Evolutionary conservation across 2,113 vertebrate species (phyloP).

Genomic region (Syngnathus scovelli): DNA sequence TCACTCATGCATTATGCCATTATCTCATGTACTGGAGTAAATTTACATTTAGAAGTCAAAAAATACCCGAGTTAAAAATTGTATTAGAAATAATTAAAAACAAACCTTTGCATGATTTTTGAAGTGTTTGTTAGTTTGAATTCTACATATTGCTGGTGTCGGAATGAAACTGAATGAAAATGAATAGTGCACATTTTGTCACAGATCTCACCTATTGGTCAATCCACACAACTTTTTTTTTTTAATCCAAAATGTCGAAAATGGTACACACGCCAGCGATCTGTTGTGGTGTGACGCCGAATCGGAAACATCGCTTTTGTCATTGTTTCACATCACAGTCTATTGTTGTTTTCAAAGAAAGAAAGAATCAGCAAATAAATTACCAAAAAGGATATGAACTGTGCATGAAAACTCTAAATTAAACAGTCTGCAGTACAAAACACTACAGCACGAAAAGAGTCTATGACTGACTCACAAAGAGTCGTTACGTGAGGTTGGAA

Average conservation of each 20-base stretch:
- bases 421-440: neutral
- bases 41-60: neutral
- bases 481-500: slow-evolving; percentile 24
- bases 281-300: neutral
- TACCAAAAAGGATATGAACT: neutral
- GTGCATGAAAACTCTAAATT: neutral
- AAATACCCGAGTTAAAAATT: neutral
- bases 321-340: neutral
- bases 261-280: too few relatives aligned
- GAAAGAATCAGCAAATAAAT: neutral
- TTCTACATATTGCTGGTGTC: too few relatives aligned
- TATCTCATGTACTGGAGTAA: neutral
- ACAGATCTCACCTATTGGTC: too few relatives aligned
- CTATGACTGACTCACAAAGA: neutral
- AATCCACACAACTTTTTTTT: too few relatives aligned
- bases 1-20: neutral
- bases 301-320: too few relatives aligned
- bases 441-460: slow-evolving; percentile 19
- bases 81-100: neutral
- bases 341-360: neutral
- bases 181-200: too few relatives aligned
- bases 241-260: too few relatives aligned
- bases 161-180: too few relatives aligned
- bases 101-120: neutral
- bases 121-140: neutral